Evolutionary conservation across 1,140 invertebrate genomes (phyloP), one percentile per base, ranked within the genome.

Genomic region (Spodoptera litura): DNA sequence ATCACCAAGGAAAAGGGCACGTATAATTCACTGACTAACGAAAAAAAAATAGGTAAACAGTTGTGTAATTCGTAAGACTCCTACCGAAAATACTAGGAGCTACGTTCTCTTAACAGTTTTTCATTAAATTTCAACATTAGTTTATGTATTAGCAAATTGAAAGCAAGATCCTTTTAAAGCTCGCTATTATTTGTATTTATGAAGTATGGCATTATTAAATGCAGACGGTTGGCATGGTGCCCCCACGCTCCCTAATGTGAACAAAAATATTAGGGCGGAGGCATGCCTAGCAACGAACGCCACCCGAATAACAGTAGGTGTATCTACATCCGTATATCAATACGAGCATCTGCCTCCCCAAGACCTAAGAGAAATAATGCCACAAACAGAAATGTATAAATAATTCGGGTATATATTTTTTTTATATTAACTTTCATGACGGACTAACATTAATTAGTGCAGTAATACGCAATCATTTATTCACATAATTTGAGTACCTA

Each of bases 241-340:
- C 73, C 71, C 73, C 73, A 62, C 59, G 49, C 73, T 75, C 73
- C 73, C 73, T 75, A 75, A 52, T 75, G n/a, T 64, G 58, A 62
- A 75, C 73, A 75, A 75, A 64, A 75, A 75, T 75, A 62, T 62
- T 64, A 64, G 44, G 49, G 73, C 49, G 73, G 38, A 25, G 56
- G 51, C 68, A 64, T 75, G 59, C 73, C 73, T 75, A 62, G 73
- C 73, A 75, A 75, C 73, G 59, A 52, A 35, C 59, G 58, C 73
- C 59, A 64, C 73, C 73, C 73, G 59, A 62, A 75, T 52, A 62
- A 75, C 58, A 53, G 51, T 51, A 75, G 58, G 12, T 61, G 56
- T 75, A 62, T 62, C 72, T 52, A 61, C 35, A 59, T 44, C 44
- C 20, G 62, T 58, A 38, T 64, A 73, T 71, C 27, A 31, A 53